Base-by-base conservation (phyloP, 53 echinoderm and acorn worm genomes). In the Pentamera pediparva region DNA sequence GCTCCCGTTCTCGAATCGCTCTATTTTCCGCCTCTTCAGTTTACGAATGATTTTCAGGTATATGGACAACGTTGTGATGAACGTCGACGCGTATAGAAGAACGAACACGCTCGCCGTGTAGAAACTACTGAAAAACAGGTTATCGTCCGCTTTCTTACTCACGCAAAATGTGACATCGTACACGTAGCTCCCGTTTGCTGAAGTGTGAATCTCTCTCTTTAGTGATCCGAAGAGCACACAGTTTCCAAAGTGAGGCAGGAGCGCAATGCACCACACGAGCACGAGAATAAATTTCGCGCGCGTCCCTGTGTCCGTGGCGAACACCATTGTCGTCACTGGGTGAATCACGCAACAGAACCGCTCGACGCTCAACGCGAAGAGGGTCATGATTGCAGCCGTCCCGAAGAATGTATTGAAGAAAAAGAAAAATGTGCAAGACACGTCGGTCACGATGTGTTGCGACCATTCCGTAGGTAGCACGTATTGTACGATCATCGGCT, bases 321-420 rank as follows among this genome's bases (percentile, higher is more conserved):
- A 59, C 3, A 82, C 85, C 48, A 79, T 61, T 12, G 87, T 82
- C 39, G 84, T 83, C 28, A 93, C 41, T 11, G 94, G 94, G 10
- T 93, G 86, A 34, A 90, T 78, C 5, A 93, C 87, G 40, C 77
- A 67, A 57, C 84, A 87, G 63, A 84, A 93, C 29, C 90, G 69
- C 75, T 93, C 94, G n/a, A 93, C 78, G 25, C 85, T 90, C 8
- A 93, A 79, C 5, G 90, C 89, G 2, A 93, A 62, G 56, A 90
- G 84, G n/a, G 90, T 93, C 75, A 93, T 81, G 18, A 90, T 81
- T 18, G 87, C 90, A 0, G 79, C 81, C 4, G 94, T 90, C n/a
- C 89, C 94, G 61, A 90, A 90, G 62, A 93, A 84, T 11, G 81
- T 73, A 72, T 78, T 87, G 76, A 90, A 69, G 70, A 81, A 90